Conservation (phyloP, 2,113 vertebrate species). For the Ploceus nigricollis region DNA sequence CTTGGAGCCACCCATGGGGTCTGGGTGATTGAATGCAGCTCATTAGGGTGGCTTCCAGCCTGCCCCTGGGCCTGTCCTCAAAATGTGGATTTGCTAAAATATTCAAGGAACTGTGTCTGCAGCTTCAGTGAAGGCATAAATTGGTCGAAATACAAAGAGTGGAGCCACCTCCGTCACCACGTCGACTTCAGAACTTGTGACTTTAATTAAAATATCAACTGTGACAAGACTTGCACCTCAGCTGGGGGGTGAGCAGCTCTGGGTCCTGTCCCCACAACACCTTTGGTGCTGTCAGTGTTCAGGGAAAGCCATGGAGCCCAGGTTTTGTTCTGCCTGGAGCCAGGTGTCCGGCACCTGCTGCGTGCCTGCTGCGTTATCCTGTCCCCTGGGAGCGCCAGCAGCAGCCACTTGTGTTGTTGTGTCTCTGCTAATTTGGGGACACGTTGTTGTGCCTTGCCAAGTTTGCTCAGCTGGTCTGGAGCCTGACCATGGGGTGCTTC, state of each 20-base stretch:
- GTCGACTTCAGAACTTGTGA: not conserved
- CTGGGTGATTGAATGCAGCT: not conserved
- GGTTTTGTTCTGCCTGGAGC: not conserved
- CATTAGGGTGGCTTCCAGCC: not conserved
- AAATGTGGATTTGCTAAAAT: not conserved
- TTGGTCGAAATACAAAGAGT: accelerated
- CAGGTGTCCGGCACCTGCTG: not conserved
- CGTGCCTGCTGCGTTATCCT: not conserved
- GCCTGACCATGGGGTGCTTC: not conserved
- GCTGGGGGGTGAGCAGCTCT: not conserved
- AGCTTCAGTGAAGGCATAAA: not conserved
- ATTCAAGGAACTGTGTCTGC: not conserved
- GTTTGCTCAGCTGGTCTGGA: not conserved
- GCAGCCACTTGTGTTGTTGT: not conserved
- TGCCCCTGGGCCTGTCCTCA: not conserved
- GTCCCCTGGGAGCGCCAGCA: not conserved
- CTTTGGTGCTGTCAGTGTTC: not conserved
- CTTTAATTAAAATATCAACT: not conserved
- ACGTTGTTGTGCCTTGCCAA: not conserved
- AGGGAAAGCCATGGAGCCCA: not conserved
- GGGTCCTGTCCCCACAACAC: not conserved
- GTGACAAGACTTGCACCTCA: not conserved
- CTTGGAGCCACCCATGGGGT: not conserved
- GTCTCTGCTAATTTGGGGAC: not conserved
- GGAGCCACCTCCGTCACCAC: not conserved